These are phyloP conservation scores for Nibea albiflora DNA, from an alignment of 2,113 vertebrate species.

Conservation along the genomic window DNA sequence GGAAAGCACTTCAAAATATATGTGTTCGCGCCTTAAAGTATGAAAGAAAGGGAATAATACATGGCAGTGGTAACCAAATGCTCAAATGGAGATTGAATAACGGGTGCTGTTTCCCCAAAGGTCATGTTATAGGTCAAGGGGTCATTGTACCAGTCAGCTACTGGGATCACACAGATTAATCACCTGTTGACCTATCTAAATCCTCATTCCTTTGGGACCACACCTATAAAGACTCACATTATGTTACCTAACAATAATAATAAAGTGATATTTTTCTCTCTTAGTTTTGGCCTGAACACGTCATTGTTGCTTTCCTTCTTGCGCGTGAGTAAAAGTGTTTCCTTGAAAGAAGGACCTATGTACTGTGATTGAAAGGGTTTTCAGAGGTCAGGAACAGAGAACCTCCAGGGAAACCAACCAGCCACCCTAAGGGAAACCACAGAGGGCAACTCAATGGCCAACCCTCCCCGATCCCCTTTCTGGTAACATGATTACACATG, in stretches of 20 bases:
- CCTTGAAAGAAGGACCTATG: background rate
- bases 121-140: constrained; percentile 53
- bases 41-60: background rate
- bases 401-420: constrained; percentile 35
- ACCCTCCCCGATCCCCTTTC: constrained; percentile 6
- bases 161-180: constrained; percentile 45
- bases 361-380: constrained; percentile 25
- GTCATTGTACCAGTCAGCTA: constrained; percentile 48
- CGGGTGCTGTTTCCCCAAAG: constrained; percentile 21
- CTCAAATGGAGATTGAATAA: constrained; percentile 22
- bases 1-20: background rate
- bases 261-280: background rate
- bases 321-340: background rate
- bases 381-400: constrained; percentile 47
- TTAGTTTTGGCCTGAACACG: background rate
- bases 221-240: constrained; percentile 18
- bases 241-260: background rate
- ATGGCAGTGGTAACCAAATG: constrained; percentile 1
- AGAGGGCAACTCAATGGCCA: constrained; percentile 5
- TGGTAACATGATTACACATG: constrained; percentile 1
- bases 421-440: constrained; percentile 29
- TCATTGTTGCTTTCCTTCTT: background rate
- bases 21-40: constrained; percentile 1
- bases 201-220: constrained; percentile 18
- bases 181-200: constrained; percentile 57